Conservation (phyloP, 37 sponge, comb jelly and placozoan genomes). For the Spongilla lacustris region DNA sequence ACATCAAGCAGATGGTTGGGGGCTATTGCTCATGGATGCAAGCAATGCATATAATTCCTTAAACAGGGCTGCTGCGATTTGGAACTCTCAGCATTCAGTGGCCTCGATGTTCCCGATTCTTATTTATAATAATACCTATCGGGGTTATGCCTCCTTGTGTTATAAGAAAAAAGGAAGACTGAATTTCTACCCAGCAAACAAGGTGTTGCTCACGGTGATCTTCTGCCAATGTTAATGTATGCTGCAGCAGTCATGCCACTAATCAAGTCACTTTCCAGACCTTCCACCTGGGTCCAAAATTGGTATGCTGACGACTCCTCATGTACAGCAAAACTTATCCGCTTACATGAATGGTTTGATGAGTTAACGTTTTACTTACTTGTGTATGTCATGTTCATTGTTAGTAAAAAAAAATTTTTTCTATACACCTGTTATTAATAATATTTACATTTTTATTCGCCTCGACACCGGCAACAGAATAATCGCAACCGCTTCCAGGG, state of each 20-base stretch:
- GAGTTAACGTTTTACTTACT: too few relatives aligned
- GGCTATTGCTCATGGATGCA: slow-evolving; percentile 20
- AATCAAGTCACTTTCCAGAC: neutral
- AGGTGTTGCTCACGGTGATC: slow-evolving; percentile 15
- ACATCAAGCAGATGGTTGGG: neutral
- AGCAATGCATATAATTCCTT: slow-evolving; percentile 8
- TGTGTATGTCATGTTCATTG: too few relatives aligned
- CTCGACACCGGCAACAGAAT: too few relatives aligned
- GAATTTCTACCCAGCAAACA: slow-evolving; percentile 7
- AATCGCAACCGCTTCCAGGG: too few relatives aligned
- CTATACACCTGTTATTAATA: too few relatives aligned
- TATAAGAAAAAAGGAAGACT: neutral
- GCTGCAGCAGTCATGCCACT: slow-evolving; percentile 10
- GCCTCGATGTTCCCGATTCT: slow-evolving; percentile 7
- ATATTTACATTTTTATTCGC: too few relatives aligned
- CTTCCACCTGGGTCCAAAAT: neutral
- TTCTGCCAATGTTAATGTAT: slow-evolving; percentile 19
- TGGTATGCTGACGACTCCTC: slow-evolving; percentile 37
- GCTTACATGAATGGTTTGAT: neutral
- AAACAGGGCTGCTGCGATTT: slow-evolving; percentile 4
- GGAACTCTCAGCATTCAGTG: slow-evolving; percentile 1
- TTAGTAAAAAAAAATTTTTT: too few relatives aligned
- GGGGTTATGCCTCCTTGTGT: slow-evolving; percentile 4
- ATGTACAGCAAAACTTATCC: neutral
- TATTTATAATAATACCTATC: slow-evolving; percentile 20